phyloP scores from a whole-genome alignment of 37 sponge, comb jelly and placozoan species.

The Geodia barretti region DNA sequence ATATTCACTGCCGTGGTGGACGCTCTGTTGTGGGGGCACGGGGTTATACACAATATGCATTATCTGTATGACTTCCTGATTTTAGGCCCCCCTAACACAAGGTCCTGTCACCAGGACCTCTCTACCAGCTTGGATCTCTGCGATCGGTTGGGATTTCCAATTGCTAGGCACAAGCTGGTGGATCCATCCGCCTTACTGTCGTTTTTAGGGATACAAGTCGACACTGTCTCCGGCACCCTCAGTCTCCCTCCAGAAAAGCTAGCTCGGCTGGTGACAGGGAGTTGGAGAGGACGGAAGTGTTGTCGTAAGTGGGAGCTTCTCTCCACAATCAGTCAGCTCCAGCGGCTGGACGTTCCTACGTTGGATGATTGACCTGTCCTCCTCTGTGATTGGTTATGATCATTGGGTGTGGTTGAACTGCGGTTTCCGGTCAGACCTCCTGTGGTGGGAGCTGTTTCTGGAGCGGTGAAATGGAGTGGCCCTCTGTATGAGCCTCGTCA shows the following conservation, averaged over 20 bases:
- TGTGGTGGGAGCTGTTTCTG: conserved; percentile 33
- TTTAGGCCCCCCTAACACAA: background rate
- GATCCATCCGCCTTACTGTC: background rate
- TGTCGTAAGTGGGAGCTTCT: conserved; percentile 23
- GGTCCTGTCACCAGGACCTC: background rate
- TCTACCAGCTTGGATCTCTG: background rate
- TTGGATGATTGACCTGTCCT: conserved; percentile 19
- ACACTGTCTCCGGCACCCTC: background rate
- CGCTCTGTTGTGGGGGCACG: conserved; percentile 11
- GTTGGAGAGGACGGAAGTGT: background rate
- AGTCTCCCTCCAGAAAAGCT: conserved; percentile 15
- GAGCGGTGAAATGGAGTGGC: conserved; percentile 33
- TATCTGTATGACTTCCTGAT: conserved; percentile 27
- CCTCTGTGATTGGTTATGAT: background rate
- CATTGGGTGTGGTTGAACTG: conserved; percentile 26
- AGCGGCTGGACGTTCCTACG: conserved; percentile 21
- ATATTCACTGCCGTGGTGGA: conserved; percentile 26
- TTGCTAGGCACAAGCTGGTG: conserved; percentile 1
- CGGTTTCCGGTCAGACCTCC: conserved; percentile 39
- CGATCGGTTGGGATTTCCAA: background rate
- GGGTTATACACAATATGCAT: conserved; percentile 1
- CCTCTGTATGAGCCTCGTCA: background rate
- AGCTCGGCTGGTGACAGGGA: background rate
- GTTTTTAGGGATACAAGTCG: conserved; percentile 19
- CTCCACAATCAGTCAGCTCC: conserved; percentile 5